Percentiles rank a stretch among this genome's conserved stretches.
Evolutionary conservation across 2,113 vertebrate species (phyloP).

Genomic region (Gymnogyps californianus): DNA sequence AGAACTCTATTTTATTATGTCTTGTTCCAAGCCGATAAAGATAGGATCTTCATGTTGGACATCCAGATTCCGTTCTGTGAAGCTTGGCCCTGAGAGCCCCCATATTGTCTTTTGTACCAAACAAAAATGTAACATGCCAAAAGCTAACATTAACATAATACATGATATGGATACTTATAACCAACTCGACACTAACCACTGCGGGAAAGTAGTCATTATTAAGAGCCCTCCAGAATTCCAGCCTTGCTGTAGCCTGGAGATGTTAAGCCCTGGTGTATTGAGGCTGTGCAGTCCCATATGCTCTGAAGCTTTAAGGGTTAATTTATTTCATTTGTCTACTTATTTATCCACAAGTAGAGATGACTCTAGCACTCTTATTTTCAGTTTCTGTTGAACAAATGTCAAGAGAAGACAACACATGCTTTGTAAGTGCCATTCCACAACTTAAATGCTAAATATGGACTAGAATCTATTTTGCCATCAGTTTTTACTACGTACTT

Average conservation of each 20-base stretch:
- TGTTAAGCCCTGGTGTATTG: not conserved
- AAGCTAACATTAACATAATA: not conserved
- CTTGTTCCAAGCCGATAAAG: not conserved
- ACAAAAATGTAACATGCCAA: not conserved
- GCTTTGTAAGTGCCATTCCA: not conserved
- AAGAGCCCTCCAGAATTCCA: not conserved
- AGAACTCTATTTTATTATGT: not conserved
- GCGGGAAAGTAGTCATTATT: not conserved
- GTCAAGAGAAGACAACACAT: not conserved
- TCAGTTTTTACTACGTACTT: not conserved
- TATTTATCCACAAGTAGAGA: not conserved
- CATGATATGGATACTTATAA: not conserved
- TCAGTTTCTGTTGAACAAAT: not conserved
- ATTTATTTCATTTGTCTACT: not conserved
- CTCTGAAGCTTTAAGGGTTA: not conserved
- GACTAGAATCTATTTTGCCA: not conserved
- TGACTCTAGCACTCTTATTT: not conserved
- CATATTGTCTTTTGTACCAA: not conserved
- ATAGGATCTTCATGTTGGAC: not conserved
- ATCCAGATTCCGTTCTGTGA: not conserved
- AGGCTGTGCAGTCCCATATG: not conserved
- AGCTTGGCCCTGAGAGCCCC: not conserved
- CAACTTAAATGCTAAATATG: not conserved
- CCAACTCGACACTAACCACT: not conserved
- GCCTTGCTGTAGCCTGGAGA: not conserved